Percentiles rank a stretch among this genome's conserved stretches.
Evolutionary conservation across 1,140 invertebrate species (phyloP).

Genomic region (Drosophila virilis): DNA sequence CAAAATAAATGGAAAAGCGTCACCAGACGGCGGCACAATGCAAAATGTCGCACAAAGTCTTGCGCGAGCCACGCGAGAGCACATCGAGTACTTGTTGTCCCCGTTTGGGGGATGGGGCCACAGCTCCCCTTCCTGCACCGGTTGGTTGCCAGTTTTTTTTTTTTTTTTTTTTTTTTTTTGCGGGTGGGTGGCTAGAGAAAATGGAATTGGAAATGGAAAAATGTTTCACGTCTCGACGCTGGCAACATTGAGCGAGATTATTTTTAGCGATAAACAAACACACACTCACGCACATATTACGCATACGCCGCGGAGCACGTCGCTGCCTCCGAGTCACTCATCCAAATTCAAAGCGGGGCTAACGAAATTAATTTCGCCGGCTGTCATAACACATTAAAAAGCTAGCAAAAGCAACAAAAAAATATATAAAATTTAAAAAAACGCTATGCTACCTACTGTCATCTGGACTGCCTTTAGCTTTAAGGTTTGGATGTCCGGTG

Average conservation of each 20-base stretch:
- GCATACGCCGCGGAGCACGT: slow-evolving; percentile 60
- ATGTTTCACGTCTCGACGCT: slow-evolving; percentile 31
- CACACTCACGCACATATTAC: slow-evolving; percentile 44
- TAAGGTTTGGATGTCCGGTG: too few species aligned
- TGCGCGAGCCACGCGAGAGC: slow-evolving; percentile 1
- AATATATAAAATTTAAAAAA: slow-evolving; percentile 17
- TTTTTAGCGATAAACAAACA: slow-evolving; percentile 47
- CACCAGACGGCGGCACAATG: slow-evolving; percentile 34
- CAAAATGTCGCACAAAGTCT: slow-evolving; percentile 32
- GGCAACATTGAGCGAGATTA: slow-evolving; percentile 42
- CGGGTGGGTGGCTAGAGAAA: slow-evolving; percentile 18
- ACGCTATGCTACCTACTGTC: slow-evolving; percentile 3
- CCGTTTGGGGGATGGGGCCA: slow-evolving; percentile 1
- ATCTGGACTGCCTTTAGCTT: not conserved
- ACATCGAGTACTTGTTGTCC: slow-evolving; percentile 27
- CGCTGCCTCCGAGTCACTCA: slow-evolving; percentile 20
- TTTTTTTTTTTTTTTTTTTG: not conserved
- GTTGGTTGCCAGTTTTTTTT: not conserved
- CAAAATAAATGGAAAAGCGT: slow-evolving; percentile 28
- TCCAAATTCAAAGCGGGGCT: slow-evolving; percentile 47
- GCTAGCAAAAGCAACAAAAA: slow-evolving; percentile 12
- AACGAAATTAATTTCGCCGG: slow-evolving; percentile 50
- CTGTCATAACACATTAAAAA: slow-evolving; percentile 57
- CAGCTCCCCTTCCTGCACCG: not conserved
- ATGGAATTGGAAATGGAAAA: slow-evolving; percentile 45